These are phyloP conservation scores for Agrypnus murinus DNA, from an alignment of 2,888 invertebrate species.

Conservation along the genomic window DNA sequence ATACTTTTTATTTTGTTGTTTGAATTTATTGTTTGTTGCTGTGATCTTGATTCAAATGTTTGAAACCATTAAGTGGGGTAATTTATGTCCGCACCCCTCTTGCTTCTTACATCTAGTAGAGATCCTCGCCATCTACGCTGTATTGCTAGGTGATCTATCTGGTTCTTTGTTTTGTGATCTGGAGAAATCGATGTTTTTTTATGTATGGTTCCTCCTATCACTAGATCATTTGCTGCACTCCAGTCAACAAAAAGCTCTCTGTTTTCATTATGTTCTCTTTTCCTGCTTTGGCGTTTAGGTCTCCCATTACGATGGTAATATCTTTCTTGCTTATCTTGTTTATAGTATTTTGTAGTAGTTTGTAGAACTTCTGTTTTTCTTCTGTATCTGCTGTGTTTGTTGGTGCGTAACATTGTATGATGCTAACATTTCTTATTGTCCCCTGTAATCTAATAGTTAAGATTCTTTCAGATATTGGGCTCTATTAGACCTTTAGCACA, in stretches of 20 bases:
- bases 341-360: not conserved
- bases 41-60: no score
- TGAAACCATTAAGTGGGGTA: no score
- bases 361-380: slow-evolving; percentile 4
- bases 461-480: no score
- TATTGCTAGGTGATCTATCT: not conserved
- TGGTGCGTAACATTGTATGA: no score
- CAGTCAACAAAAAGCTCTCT: not conserved
- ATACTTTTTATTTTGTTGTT: no score
- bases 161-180: no score
- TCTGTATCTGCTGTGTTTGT: not conserved
- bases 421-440: slow-evolving; percentile 2
- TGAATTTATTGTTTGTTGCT: no score
- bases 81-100: no score
- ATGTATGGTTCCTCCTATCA: no score
- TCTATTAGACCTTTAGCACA: no score
- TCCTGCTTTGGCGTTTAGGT: not conserved
- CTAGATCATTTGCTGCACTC: not conserved
- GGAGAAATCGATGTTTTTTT: slow-evolving; percentile 10
- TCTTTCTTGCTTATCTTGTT: not conserved
- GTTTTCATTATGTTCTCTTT: not conserved
- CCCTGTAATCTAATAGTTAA: not conserved
- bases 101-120: not conserved
- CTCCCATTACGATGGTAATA: not conserved
- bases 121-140: not conserved